Percentiles rank a stretch among this genome's conserved stretches.
Evolutionary conservation across 2,888 invertebrate species (phyloP).

Genomic region (Hyposoter didymator): DNA sequence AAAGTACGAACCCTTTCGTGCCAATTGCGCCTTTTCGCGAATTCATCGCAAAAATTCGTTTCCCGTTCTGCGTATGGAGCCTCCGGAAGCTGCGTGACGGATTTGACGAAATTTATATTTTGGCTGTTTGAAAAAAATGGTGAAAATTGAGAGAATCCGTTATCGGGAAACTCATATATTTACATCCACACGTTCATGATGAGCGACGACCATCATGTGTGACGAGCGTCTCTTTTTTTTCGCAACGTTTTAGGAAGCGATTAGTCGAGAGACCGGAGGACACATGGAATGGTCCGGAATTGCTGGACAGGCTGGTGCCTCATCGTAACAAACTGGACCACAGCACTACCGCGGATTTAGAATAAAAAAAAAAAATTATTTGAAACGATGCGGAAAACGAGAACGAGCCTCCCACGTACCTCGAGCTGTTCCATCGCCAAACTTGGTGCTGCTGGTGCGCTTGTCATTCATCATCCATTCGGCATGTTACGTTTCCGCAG

Average conservation of each 20-base stretch:
- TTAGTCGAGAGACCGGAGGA: conserved; percentile 73
- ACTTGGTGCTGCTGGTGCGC: conserved; percentile 3
- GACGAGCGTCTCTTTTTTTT: conserved; percentile 49
- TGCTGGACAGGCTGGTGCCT: conserved; percentile 77
- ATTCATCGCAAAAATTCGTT: too few species aligned
- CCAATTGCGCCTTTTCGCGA: not conserved
- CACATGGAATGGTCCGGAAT: conserved; percentile 67
- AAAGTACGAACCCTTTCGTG: conserved; percentile 3
- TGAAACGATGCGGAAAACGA: conserved; percentile 48
- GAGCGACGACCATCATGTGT: conserved; percentile 36
- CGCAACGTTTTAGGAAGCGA: conserved; percentile 72
- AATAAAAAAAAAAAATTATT: conserved; percentile 46
- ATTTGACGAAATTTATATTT: too few species aligned
- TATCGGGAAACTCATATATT: not conserved
- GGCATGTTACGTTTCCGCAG: not conserved
- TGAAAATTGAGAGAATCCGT: not conserved
- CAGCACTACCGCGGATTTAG: conserved; percentile 51
- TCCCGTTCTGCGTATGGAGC: too few species aligned
- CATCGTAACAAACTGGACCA: conserved; percentile 76
- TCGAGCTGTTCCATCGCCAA: conserved; percentile 34
- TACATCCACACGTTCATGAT: not conserved
- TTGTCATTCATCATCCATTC: conserved; percentile 75
- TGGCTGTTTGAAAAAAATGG: not conserved
- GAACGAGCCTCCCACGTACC: conserved; percentile 69
- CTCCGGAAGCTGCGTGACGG: too few species aligned